Evolutionary conservation across 2,113 vertebrate species (phyloP), one percentile per base, ranked within the genome.

Genomic region (Desmodus rotundus): DNA sequence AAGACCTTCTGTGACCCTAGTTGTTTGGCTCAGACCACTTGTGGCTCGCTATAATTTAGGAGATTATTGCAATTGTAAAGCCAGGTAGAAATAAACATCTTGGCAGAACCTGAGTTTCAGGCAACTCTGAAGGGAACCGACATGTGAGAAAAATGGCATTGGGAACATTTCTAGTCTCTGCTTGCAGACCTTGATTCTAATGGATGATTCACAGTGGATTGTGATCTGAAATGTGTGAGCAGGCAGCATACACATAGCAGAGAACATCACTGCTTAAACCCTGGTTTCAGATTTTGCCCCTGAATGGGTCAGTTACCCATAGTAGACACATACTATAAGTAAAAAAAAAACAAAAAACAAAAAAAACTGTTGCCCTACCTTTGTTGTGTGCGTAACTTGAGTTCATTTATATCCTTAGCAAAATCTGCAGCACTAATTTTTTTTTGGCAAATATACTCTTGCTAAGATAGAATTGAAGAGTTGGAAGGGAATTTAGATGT

Each of bases 151-250:
- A 91, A 77, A 97, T 89, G 83, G 84, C 41, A 90, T 83, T 76
- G 76, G 72, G 89, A 93, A 77, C 58, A 85, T 94, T 97, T 96
- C 96, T 90, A 93, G 95, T 97, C 96, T 96, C 92, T 93, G 91
- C 91, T 95, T 95, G 91, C 47, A 92, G 63, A 54, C 80, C 83
- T 80, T 45, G 41, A 77, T 38, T 94, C 70, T 95, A 89, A 91
- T 94, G 74, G 70, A 36, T 97, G 95, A 96, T 80, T 97, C 93
- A 96, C n/a, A 87, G 4, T 82, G 47, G n/a, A 58, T 94, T 96
- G 82, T 94, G 56, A 94, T 94, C 43, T 83, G 76, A 86, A 91
- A 72, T 87, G 68, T 93, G 22, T 68, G 97, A 47, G 70, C 63
- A 73, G 93, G 56, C 83, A 93, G 74, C 80, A 41, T 84, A 86